Conservation (phyloP, 2,888 invertebrate species). For the Eretmocerus hayati region DNA sequence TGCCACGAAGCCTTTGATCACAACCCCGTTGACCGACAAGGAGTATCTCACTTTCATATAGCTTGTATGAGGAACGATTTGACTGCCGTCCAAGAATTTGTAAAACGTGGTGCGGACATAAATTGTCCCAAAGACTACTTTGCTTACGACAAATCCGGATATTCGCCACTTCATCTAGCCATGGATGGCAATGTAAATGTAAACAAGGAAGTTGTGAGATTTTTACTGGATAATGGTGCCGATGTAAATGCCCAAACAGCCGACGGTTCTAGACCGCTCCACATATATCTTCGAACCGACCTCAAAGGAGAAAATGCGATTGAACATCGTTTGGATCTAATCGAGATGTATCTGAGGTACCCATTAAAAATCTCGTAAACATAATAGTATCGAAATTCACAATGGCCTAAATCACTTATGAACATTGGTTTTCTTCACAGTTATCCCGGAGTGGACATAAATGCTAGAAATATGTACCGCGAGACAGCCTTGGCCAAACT, state of each 20-base stretch:
- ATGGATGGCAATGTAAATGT: neutral
- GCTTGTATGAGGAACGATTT: neutral
- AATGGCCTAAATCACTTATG: too few relatives aligned
- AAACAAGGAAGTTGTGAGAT: neutral
- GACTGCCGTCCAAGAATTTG: neutral
- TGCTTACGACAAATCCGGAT: neutral
- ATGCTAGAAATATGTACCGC: too few relatives aligned
- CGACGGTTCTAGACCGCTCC: neutral
- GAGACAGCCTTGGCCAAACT: too few relatives aligned
- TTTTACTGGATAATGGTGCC: neutral
- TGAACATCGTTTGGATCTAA: too few relatives aligned
- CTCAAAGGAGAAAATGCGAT: too few relatives aligned
- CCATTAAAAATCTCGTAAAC: too few relatives aligned
- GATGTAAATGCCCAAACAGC: neutral
- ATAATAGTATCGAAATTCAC: too few relatives aligned
- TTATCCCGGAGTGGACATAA: too few relatives aligned
- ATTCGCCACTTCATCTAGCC: constrained; percentile 2
- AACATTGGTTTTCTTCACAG: too few relatives aligned
- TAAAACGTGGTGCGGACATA: neutral
- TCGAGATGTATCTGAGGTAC: too few relatives aligned
- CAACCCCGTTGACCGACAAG: neutral
- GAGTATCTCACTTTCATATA: constrained; percentile 3
- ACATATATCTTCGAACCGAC: too few relatives aligned
- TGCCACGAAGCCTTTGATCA: neutral
- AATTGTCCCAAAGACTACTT: neutral